phyloP scores from a whole-genome alignment of 92 coral and sea anemone genomes.

The Palythoa heliodiscus region DNA sequence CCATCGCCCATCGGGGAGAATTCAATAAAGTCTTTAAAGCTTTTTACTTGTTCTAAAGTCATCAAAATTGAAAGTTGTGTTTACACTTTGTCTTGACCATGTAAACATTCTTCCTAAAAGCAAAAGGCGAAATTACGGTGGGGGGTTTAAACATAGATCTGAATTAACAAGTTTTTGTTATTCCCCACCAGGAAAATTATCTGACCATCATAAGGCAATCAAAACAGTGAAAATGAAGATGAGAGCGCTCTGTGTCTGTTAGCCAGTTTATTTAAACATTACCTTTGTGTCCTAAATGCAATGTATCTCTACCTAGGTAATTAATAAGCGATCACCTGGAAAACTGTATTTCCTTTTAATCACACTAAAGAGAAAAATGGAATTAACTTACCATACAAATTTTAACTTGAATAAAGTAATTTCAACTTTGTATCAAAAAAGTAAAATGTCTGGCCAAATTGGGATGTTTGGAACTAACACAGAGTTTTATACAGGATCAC shows the following conservation, averaged over 20 bases:
- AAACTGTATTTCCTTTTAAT: constrained; percentile 25
- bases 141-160: constrained; percentile 21
- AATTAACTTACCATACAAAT: neutral
- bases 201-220: constrained; percentile 48
- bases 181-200: constrained; percentile 48
- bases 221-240: constrained; percentile 30
- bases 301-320: constrained; percentile 17
- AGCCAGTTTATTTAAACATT: constrained; percentile 47
- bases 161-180: constrained; percentile 30
- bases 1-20: too few relatives aligned
- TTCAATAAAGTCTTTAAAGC: neutral
- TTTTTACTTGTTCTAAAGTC: neutral
- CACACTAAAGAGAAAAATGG: constrained; percentile 31
- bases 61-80: neutral
- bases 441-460: neutral
- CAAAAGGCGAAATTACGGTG: neutral
- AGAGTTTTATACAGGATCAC: neutral
- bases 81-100: neutral
- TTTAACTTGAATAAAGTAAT: neutral
- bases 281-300: constrained; percentile 2
- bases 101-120: neutral
- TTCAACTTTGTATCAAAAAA: neutral
- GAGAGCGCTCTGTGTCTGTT: constrained; percentile 29
- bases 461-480: neutral
- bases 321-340: constrained; percentile 41